phyloP scores from a whole-genome alignment of 2,113 vertebrate genomes.

The Megalops atlanticus region DNA sequence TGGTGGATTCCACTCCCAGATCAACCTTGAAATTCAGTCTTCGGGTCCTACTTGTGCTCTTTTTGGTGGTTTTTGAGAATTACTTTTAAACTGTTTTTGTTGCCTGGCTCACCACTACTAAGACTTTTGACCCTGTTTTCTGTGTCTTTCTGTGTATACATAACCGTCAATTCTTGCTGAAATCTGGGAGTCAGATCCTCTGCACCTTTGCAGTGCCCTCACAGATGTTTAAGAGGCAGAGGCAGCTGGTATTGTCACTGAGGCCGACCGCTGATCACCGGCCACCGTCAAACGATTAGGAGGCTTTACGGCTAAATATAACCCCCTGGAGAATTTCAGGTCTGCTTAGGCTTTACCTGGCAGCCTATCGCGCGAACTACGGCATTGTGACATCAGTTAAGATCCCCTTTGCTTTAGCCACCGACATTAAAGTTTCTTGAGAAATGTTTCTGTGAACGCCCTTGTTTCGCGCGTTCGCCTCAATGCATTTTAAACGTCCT shows the following conservation, averaged over 20 bases:
- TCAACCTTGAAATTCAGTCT: background rate
- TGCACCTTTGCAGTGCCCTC: background rate
- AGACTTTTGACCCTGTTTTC: too few species aligned
- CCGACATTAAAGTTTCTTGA: too few species aligned
- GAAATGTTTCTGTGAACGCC: background rate
- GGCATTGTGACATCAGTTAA: background rate
- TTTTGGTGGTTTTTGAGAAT: too few species aligned
- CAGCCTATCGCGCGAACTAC: background rate
- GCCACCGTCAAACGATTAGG: slow-evolving; percentile 51
- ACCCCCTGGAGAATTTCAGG: slow-evolving; percentile 24
- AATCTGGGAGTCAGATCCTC: background rate
- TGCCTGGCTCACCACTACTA: too few species aligned
- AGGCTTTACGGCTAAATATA: slow-evolving; percentile 60
- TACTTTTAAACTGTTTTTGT: too few species aligned
- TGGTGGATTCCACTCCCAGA: background rate
- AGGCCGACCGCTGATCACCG: slow-evolving; percentile 37
- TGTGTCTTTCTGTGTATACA: too few species aligned
- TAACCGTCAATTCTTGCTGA: too few species aligned
- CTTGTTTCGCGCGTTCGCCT: background rate
- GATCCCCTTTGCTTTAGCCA: too few species aligned
- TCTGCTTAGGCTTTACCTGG: slow-evolving; percentile 26
- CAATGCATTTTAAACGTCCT: background rate
- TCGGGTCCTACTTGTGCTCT: background rate
- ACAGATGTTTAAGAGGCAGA: slow-evolving; percentile 24
- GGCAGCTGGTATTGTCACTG: slow-evolving; percentile 43